A percentile compares a stretch with the other conserved stretches of the same genome.
Evolutionary conservation across 2,113 vertebrate genomes (phyloP).

Genomic region (Amphiprion ocellaris): DNA sequence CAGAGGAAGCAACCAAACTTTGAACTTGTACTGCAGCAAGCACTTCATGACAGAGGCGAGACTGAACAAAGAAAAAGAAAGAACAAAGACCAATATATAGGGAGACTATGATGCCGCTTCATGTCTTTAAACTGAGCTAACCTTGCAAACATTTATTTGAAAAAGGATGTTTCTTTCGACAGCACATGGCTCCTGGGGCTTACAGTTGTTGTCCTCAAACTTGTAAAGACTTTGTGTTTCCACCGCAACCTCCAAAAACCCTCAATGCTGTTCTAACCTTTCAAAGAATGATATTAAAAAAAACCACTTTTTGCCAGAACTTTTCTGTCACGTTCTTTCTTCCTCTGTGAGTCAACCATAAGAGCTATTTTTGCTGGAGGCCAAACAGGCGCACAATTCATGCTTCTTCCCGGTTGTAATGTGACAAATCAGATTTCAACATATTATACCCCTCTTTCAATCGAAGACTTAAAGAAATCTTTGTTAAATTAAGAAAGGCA

Average conservation of each 20-base stretch:
- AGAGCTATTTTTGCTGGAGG: neutral
- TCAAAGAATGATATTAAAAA: neutral
- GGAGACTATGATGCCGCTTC: neutral
- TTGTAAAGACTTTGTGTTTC: slow-evolving; percentile 12
- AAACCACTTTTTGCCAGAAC: neutral
- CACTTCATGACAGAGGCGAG: neutral
- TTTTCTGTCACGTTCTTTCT: neutral
- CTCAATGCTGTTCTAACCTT: neutral
- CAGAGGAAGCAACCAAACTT: slow-evolving; percentile 36
- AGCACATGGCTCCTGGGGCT: neutral
- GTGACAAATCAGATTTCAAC: slow-evolving; percentile 23
- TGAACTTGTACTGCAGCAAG: neutral
- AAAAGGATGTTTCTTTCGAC: slow-evolving; percentile 5
- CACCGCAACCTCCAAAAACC: neutral
- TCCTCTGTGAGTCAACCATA: neutral
- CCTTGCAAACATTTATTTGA: slow-evolving; percentile 5
- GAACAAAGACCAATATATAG: neutral
- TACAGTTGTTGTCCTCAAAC: neutral
- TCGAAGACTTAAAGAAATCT: slow-evolving; percentile 14
- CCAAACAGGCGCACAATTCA: slow-evolving; percentile 3
- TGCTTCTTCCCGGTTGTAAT: neutral
- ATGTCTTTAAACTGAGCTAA: slow-evolving; percentile 7
- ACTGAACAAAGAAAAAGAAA: too few relatives aligned
- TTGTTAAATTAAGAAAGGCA: neutral
- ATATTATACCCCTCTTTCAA: neutral